Conservation (phyloP, 2,888 invertebrate species). For the Aspidiotus destructor region DNA sequence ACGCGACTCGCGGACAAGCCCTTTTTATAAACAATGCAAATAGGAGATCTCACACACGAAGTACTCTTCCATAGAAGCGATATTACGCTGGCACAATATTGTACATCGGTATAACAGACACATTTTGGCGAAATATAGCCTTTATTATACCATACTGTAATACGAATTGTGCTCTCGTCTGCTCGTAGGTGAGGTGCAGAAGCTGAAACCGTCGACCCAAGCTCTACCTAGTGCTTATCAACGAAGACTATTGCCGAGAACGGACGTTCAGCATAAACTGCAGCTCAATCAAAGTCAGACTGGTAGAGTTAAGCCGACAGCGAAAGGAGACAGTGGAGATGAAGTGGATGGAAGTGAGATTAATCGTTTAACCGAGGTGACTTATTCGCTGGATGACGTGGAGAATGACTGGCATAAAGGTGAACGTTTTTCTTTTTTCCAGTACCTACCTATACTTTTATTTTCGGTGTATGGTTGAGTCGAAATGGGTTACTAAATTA, state of each 20-base stretch:
- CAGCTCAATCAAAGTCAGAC: conserved; percentile 9
- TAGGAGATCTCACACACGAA: too few species aligned
- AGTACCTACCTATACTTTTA: too few species aligned
- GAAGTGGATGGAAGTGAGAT: conserved; percentile 22
- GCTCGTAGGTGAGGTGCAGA: conserved; percentile 26
- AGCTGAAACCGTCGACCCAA: conserved; percentile 10
- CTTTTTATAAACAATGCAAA: too few species aligned
- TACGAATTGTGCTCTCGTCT: conserved; percentile 1
- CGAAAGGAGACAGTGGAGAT: conserved; percentile 2
- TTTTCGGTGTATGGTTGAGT: too few species aligned
- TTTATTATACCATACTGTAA: background rate
- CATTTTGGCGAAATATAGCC: too few species aligned
- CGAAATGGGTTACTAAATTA: too few species aligned
- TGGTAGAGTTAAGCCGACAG: conserved; percentile 8
- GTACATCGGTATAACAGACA: too few species aligned
- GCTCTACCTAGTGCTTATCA: conserved; percentile 12
- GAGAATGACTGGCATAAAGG: background rate
- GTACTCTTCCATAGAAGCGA: too few species aligned
- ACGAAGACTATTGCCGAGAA: conserved; percentile 22
- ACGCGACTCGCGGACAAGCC: too few species aligned
- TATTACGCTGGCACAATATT: too few species aligned
- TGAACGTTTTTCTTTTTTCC: too few species aligned
- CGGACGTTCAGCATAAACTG: conserved; percentile 21
- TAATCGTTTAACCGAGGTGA: conserved; percentile 14
- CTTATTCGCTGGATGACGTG: conserved; percentile 1